Base-by-base conservation (phyloP, 2,113 vertebrate species). In the Cairina moschata region DNA sequence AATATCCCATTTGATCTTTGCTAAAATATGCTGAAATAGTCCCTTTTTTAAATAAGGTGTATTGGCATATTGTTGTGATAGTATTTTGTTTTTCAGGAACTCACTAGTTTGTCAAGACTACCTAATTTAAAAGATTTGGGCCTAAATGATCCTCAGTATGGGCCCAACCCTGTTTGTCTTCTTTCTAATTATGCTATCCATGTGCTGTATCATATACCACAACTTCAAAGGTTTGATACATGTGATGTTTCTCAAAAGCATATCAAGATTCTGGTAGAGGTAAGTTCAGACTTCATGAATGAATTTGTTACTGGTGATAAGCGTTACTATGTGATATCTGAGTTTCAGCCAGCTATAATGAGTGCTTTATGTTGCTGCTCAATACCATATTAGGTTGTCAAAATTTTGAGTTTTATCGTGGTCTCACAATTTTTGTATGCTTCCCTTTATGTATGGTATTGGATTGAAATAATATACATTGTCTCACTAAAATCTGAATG, bases 111-210 rank as follows among this genome's bases (percentile, higher is more conserved):
- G 76, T 94, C 98, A 86, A 94, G 89, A 38, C 97, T 99, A 40
- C 91, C 83, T 69, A 38, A 23, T 71, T 97, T 99, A 88, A 98
- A 93, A 93, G 98, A 98, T 67, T 97, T 99, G 34, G 95, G 97
- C 15, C 97, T 99, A 79, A 98, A 98, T 76, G 98, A 99, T 94
- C 98, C 98, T 56, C 98, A 97, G 13, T 99, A 98, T 52, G 91
- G 95, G 42, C 93, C 98, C 54, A 99, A 99, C 93, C 98, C 98
- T 6, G 98, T 99, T 74, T 99, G 99, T 95, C 96, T 98, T 74
- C 98, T 99, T 83, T 98, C 96, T 91, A 99, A 99, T 97, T 99
- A 99, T 71, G 97, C 97, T 69, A 99, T 98, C 38, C 99, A 99
- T 29, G 85, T 99, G 17, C 96, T 99, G 9, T 99, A 99, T 95